Evolutionary conservation across 2,888 invertebrate genomes (phyloP).

Genomic region (Pachymerium ferrugineum): DNA sequence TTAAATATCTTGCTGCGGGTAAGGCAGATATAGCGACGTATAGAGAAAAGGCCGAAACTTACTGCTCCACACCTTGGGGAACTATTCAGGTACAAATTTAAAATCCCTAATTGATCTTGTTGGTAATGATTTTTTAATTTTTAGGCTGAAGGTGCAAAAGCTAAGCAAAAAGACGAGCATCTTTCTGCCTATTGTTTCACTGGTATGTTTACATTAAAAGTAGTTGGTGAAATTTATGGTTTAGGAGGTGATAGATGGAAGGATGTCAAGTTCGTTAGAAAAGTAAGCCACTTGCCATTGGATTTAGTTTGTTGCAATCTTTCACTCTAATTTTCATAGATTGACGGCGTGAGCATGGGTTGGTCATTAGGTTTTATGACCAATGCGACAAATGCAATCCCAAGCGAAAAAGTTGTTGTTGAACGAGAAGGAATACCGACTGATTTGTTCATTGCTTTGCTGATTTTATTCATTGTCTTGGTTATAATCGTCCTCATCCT

Average conservation of each 20-base stretch:
- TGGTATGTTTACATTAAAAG: not conserved
- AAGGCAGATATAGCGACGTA: not conserved
- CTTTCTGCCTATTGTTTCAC: not conserved
- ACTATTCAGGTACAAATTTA: not conserved
- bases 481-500: not conserved
- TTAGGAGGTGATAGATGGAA: not conserved
- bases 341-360: constrained; percentile 44
- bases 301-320: not conserved
- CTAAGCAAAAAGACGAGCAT: not conserved
- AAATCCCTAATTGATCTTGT: not conserved
- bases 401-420: constrained; percentile 39
- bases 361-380: constrained; percentile 53
- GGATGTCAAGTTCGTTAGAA: not conserved
- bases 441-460: not conserved
- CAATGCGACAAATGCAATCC: constrained; percentile 48
- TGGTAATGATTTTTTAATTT: not conserved
- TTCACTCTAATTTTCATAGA: not conserved
- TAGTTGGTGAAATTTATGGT: not conserved
- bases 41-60: not conserved
- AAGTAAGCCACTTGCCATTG: not conserved
- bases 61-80: not conserved
- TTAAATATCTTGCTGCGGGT: no score
- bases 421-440: not conserved
- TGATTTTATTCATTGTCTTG: not conserved
- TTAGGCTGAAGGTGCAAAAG: not conserved